Evolutionary conservation across 2,797 vertebrate species (phyloP), one percentile per base, ranked within the genome.

Genomic region (Ctenochaetus hawaiiensis): DNA sequence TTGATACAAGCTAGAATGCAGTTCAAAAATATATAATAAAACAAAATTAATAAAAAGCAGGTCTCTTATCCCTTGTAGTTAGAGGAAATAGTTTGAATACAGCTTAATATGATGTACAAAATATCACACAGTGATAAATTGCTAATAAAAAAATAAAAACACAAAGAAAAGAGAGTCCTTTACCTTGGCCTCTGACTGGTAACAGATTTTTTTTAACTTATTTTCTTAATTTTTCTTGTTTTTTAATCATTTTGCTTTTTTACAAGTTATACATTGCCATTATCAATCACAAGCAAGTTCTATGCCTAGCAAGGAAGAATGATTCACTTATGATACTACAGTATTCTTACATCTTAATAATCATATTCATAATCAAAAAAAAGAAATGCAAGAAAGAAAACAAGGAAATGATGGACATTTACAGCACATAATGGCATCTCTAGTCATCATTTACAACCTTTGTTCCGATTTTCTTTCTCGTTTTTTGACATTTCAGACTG

Each of bases 111-210:
- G 94, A 95, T 95, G 90, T 96, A 93, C 93, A 95, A 96, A 96
- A 95, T 96, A 97, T 97, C 96, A 97, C 97, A 97, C 95, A 96
- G 96, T 97, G 96, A 97, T 96, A 97, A 96, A 90, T 90, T 94
- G 94, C 92, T 93, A 93, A 92, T 94, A 93, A 94, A 94, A 95
- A 94, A 94, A 93, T 89, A 94, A 92, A 94, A 93, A 93, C 90
- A 92, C 84, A 92, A 90, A 94, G 75, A 92, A 93, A 93, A 79
- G 86, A 87, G 90, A 93, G 93, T 94, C 91, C 86, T 92, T 94
- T 92, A 93, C 87, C 93, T 94, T 95, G 93, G 94, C 93, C 92
- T 93, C 91, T 82, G 93, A 95, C 93, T 94, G 90, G 78, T 91
- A 86, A 80, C 75, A 77, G 82, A 67, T 84, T 82, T 88, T 80